A percentile compares a stretch with the other conserved stretches of the same genome.
These are phyloP conservation scores for Bathynomus jamesi DNA, from an alignment of 1,140 invertebrate genomes.

Conservation along the genomic window DNA sequence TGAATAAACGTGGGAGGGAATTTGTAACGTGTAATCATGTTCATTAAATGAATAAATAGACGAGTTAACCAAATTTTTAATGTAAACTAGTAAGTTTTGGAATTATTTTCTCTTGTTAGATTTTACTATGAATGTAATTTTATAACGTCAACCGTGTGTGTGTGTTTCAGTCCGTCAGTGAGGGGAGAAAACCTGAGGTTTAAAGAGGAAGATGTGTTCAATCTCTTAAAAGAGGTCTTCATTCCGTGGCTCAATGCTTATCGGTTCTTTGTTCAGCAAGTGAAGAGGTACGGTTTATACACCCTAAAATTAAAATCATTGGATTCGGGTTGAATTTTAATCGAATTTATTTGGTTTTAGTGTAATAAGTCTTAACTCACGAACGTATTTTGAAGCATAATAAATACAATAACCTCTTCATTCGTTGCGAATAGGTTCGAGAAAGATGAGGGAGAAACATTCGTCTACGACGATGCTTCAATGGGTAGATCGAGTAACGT, in stretches of 20 bases:
- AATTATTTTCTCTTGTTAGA: no score
- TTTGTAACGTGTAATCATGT: no score
- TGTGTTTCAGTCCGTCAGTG: conserved; percentile 79
- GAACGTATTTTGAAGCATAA: no score
- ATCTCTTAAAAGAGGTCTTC: conserved; percentile 96
- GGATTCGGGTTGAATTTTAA: no score
- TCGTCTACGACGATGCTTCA: conserved; percentile 44
- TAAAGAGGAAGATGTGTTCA: conserved; percentile 92
- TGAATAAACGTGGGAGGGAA: no score
- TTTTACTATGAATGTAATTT: neutral
- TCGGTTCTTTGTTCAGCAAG: conserved; percentile 87
- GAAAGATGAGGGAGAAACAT: conserved; percentile 51
- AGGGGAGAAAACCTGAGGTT: conserved; percentile 92
- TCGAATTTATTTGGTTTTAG: no score
- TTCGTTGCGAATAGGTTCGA: conserved; percentile 13
- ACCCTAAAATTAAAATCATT: no score
- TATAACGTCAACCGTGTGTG: neutral
- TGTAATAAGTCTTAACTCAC: no score
- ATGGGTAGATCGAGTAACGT: conserved; percentile 56
- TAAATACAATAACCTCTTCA: neutral
- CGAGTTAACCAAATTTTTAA: no score
- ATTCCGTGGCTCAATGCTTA: conserved; percentile 99
- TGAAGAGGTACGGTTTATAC: conserved; percentile 59
- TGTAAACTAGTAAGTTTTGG: no score
- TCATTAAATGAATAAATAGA: no score